Conservation (phyloP, 2,797 vertebrate genomes). For the Zalophus californianus region DNA sequence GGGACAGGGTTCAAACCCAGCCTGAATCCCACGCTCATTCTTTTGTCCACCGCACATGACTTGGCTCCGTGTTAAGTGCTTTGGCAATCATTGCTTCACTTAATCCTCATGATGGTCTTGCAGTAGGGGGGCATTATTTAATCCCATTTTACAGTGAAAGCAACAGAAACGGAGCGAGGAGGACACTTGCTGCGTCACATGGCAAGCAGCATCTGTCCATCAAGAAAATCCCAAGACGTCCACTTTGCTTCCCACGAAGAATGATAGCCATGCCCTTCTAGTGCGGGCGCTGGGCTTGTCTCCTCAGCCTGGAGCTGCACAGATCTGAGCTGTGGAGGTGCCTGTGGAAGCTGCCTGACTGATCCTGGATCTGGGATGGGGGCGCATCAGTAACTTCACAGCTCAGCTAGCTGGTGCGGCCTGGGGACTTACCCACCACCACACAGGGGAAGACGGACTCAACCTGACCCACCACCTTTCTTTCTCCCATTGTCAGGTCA, state of each 20-base stretch:
- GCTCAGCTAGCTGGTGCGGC: neutral
- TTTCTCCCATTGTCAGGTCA: neutral
- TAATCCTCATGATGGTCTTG: neutral
- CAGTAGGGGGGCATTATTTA: neutral
- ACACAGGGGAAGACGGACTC: neutral
- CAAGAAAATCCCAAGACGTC: neutral
- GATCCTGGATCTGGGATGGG: neutral
- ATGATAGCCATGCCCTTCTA: neutral
- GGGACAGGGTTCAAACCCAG: neutral
- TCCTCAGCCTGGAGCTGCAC: neutral
- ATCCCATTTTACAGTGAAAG: neutral
- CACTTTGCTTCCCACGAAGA: neutral
- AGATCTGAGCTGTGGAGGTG: too few relatives aligned
- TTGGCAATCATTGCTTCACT: neutral
- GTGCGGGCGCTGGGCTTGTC: neutral
- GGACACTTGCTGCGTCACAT: neutral
- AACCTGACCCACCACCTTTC: neutral
- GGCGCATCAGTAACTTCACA: neutral
- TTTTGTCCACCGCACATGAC: neutral
- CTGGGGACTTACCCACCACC: neutral
- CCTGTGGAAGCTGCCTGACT: neutral
- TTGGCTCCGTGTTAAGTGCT: neutral
- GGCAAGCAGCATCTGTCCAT: neutral
- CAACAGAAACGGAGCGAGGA: neutral
- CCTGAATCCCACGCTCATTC: neutral